Evolutionary conservation across 2,113 vertebrate species (phyloP), one percentile per base, ranked within the genome.

Genomic region (Zingel zingel): DNA sequence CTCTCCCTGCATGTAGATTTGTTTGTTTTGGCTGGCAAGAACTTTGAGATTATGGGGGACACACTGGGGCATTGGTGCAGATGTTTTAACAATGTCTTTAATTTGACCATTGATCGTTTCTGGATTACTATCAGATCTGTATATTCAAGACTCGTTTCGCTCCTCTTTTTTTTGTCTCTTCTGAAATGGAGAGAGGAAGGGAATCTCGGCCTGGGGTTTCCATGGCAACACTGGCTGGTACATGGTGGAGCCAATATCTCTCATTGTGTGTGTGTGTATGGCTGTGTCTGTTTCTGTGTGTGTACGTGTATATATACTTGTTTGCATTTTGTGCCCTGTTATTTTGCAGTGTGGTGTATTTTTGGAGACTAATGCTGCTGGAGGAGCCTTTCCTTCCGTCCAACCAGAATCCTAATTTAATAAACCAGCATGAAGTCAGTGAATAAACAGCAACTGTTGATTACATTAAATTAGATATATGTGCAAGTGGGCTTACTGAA

Each of bases 141-240:
- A 8, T 70, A 18, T 81, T 62, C 14, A 18, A 61, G 56, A 25
- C 39, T 23, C 23, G 25, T 76, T 30, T 73, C 27, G 19, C 43
- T 78, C 36, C 45, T 54, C 47, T 47, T 47, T 45, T 47, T 45
- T 73, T 63, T 12, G 10, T 50, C 30, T 54, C 15, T 16, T 51
- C 39, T 66, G 45, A 89, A 72, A 75, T 73, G 47, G 71, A 89
- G 84, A 79, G 59, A 39, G 69, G 71, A 43, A 82, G 74, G 66
- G 36, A 69, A 47, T 77, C 66, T 85, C 59, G 10, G 70, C 69
- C 86, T 72, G 59, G 59, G 57, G 91, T 94, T 93, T 84, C 94
- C 89, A 94, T 93, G 87, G 88, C 79, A 93, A 93, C 90, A 4
- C 66, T 39, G 59, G 63, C 81, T 84, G 71, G 81, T 82, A 58